Conservation (phyloP, 2,797 vertebrate species). For the Brachymystax lenok region DNA sequence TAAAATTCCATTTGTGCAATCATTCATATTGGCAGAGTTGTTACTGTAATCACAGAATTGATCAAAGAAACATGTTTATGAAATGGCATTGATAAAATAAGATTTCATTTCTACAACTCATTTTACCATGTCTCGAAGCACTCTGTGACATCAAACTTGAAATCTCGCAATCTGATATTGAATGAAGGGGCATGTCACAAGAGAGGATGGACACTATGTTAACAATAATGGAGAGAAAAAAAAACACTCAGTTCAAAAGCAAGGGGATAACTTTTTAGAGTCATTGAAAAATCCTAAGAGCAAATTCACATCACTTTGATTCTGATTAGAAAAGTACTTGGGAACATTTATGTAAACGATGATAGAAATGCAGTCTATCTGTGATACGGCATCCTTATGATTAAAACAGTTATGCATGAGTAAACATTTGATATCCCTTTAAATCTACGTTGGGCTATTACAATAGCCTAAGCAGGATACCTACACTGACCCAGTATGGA, state of each 20-base stretch:
- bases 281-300: background rate
- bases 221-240: background rate
- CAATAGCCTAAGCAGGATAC: background rate
- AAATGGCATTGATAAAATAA: background rate
- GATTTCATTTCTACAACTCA: background rate
- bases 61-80: background rate
- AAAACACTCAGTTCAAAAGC: background rate
- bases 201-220: background rate
- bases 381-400: background rate
- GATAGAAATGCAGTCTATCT: background rate
- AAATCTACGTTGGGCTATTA: background rate
- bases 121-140: background rate
- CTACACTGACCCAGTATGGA: background rate
- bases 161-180: background rate
- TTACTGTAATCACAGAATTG: background rate
- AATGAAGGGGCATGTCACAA: background rate
- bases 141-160: background rate
- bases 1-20: background rate
- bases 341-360: background rate
- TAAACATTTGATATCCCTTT: background rate
- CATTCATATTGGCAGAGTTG: background rate
- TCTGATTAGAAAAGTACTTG: background rate
- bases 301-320: background rate
- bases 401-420: background rate
- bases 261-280: background rate